phyloP scores from a whole-genome alignment of 1,140 invertebrate genomes.

The Frieseomelitta varia region DNA sequence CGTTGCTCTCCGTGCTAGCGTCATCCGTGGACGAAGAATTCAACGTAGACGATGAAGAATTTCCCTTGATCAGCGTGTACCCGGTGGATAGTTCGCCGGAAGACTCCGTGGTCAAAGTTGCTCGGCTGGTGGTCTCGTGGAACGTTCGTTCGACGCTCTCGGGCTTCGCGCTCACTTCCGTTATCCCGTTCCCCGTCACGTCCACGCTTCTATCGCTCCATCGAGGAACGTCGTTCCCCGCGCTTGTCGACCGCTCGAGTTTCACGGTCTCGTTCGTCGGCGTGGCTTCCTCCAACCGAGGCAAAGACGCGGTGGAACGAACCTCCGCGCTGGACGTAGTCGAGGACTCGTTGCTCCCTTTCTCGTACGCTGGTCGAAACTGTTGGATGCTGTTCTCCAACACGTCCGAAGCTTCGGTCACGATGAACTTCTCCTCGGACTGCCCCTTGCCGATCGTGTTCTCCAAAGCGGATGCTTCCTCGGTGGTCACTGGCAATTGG shows the following conservation, averaged over 20 bases:
- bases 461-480: constrained; percentile 69
- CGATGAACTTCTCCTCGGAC: constrained; percentile 64
- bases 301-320: background rate
- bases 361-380: constrained; percentile 49
- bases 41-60: background rate
- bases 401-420: constrained; percentile 71
- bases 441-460: constrained; percentile 72
- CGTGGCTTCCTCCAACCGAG: background rate
- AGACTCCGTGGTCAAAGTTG: constrained; percentile 12
- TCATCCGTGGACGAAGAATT: background rate
- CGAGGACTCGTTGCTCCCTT: constrained; percentile 30
- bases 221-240: constrained; percentile 36
- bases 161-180: constrained; percentile 46
- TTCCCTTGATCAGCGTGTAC: constrained; percentile 16
- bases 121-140: background rate
- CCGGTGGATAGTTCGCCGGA: constrained; percentile 49
- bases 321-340: constrained; percentile 17
- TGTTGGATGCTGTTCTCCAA: constrained; percentile 74
- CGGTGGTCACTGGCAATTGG: constrained; percentile 23
- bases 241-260: constrained; percentile 29
- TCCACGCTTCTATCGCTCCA: constrained; percentile 51
- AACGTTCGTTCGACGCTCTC: constrained; percentile 28
- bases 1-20: background rate
- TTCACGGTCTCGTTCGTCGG: constrained; percentile 34
- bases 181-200: constrained; percentile 67